Evolutionary conservation across 2,797 vertebrate species (phyloP), one percentile per base, ranked within the genome.

Genomic region (Myotis myotis): DNA sequence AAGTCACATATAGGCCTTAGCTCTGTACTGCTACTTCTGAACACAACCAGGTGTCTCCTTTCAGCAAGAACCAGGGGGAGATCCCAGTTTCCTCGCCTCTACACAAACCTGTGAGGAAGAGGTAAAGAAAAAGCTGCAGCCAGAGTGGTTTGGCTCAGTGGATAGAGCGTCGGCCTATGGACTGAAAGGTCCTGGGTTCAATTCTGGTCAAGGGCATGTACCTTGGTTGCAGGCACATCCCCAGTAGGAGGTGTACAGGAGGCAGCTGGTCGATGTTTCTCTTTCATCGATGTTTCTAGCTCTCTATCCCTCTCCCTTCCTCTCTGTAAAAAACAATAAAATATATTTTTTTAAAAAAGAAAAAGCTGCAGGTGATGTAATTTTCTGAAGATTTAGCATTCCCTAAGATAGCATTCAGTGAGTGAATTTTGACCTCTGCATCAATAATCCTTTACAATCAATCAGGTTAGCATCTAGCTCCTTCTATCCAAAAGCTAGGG

Each of bases 381-480:
- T 49, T 80, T 70, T 70, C 85, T 82, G 92, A 72, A 82, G 11
- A 92, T 44, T 66, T 92, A 89, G 28, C 25, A 89, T 89, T 89
- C 44, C 87, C 66, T 86, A 76, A 86, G 8, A 71, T 66, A 28
- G 6, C 38, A 91, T 36, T 70, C 17, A 44, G 4, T 53, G 44
- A 89, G 70, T 33, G 6, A 76, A 85, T 51, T 30, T 82, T 72
- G 20, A 95, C 62, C 66, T 91, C 64, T 60, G 70, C 11, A 19
- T 80, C 66, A 91, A 94, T 90, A 49, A 79, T 74, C 19, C 19
- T 79, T 94, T 74, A 79, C 13, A 82, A 68, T 89, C 20, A 60
- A 57, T 89, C 41, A 66, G 30, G 30, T 71, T 89, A 71, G 33
- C 8, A 20, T 74, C 70, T 72, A 78, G 41, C 33, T 72, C 33